Base-by-base conservation (phyloP, 2,113 vertebrate species). In the Uria lomvia region DNA sequence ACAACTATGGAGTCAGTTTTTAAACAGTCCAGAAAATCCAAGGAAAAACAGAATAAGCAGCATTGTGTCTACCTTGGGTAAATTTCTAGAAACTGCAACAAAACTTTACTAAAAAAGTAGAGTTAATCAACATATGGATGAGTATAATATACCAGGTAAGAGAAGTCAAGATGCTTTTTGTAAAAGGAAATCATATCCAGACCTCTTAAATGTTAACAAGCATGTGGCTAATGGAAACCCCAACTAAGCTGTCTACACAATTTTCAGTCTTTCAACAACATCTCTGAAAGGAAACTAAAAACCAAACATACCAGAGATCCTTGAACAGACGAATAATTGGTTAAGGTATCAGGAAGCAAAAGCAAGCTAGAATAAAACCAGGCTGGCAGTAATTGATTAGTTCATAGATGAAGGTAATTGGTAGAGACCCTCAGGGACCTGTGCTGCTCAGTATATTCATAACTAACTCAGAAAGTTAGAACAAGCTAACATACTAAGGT, bases 121-220 rank as follows among this genome's bases (percentile, higher is more conserved):
- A 42, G 8, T 55, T 65, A 73, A 86, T 1, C 1, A 8, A 65
- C 2, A 4, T 7, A 62, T 3, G 2, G 12, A 59, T 36, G 3
- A 72, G 3, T 59, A 38, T 15, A 74, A 87, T 20, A 81, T 3
- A 80, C 6, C 10, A 81, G 5, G 30, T 2, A 77, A 8, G 42
- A 53, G 24, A 30, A 71, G 18, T 40, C 50, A 93, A 36, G 3
- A 5, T 60, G 8, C 2, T 65, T 66, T 79, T 58, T 43, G 10
- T 60, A 38, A 89, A n/a, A 62, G 19, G 50, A n/a, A 81, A 70
- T 40, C 42, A 34, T 9, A 93, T 50, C 42, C 58, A 92, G 73
- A 30, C 8, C 14, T 77, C 26, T 5, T 10, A 85, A 78, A 34
- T 2, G 4, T 53, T 58, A 58, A 23, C 11, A 84, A 70, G 34